These are phyloP conservation scores for cat (Felis catus) DNA, from an alignment of 2,113 vertebrate species.

Conservation along the genomic window F.catus_Fca126_mat1.0 CM031421.1:40100501-40101000, in stretches of 20 bases:
- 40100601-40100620: neutral
- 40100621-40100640: neutral
- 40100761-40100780: neutral
- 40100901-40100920: neutral
- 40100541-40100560: too few species aligned
- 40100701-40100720: neutral
- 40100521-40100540: neutral
- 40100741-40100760: neutral
- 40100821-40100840: neutral
- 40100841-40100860: neutral
- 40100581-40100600: neutral
- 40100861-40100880: neutral
- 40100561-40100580: neutral
- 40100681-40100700: constrained; percentile 1
- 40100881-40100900: neutral
- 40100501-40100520: neutral
- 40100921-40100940: neutral
- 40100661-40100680: neutral
- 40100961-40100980: neutral
- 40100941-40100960: neutral
- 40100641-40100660: neutral
- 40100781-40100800: neutral
- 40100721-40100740: neutral
- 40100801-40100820: neutral
- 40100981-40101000: neutral